Evolutionary conservation across 35 echinoderm and acorn worm genomes (phyloP).

Genomic region (Chiridota heheva): DNA sequence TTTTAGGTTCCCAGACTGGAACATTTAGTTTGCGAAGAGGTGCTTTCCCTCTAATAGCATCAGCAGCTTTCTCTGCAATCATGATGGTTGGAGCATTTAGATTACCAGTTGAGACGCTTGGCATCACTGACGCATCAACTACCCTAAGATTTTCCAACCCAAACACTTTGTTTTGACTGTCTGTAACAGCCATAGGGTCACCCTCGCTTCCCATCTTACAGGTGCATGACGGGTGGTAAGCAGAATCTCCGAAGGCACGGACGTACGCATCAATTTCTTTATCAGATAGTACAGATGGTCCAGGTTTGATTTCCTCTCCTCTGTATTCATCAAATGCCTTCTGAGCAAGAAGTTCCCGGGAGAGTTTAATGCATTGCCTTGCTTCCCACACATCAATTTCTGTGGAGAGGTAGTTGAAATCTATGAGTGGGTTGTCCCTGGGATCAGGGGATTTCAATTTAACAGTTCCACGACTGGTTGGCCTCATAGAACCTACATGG

Average conservation of each 20-base stretch:
- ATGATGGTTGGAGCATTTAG: constrained; percentile 95
- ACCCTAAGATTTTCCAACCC: constrained; percentile 85
- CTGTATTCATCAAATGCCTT: constrained; percentile 80
- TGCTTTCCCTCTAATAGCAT: constrained; percentile 64
- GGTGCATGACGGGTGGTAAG: constrained; percentile 94
- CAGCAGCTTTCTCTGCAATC: constrained; percentile 97
- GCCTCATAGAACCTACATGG: constrained; percentile 74
- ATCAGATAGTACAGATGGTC: constrained; percentile 53
- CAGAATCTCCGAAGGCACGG: constrained; percentile 56
- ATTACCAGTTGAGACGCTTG: constrained; percentile 87
- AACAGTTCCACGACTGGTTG: constrained; percentile 63
- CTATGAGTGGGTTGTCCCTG: constrained; percentile 67
- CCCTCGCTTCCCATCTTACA: constrained; percentile 89
- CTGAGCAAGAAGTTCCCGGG: constrained; percentile 88
- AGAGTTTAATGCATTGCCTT: constrained; percentile 68
- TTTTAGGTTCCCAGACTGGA: constrained; percentile 70
- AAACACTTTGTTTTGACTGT: constrained; percentile 67
- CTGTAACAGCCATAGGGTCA: constrained; percentile 93
- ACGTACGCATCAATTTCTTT: constrained; percentile 84
- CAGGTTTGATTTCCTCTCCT: constrained; percentile 81
- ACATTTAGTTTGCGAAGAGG: constrained; percentile 47
- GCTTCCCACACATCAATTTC: constrained; percentile 80
- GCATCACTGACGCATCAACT: constrained; percentile 97
- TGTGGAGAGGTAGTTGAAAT: constrained; percentile 90
- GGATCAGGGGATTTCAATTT: constrained; percentile 75